phyloP scores from a whole-genome alignment of 2,888 invertebrate species.

The Steinernema scapterisci region DNA sequence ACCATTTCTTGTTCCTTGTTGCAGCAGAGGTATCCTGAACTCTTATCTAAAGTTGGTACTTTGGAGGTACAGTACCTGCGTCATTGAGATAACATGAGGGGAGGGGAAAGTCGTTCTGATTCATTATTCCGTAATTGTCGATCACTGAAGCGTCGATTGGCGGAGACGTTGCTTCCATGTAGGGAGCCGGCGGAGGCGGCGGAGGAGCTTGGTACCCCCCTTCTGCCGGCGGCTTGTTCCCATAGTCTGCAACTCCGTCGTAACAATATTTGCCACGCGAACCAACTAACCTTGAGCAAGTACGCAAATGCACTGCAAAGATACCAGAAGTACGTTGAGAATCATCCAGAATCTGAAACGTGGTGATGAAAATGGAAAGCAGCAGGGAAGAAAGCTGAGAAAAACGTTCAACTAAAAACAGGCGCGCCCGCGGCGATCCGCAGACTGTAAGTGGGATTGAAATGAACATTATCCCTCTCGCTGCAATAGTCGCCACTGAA shows the following conservation, averaged over 20 bases:
- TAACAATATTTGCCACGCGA: neutral
- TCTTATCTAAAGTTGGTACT: neutral
- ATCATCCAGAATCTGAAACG: slow-evolving; percentile 13
- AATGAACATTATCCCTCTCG: neutral
- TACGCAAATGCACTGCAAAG: neutral
- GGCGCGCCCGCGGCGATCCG: neutral
- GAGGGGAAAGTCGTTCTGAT: slow-evolving; percentile 36
- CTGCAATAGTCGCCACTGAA: neutral
- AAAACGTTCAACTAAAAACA: slow-evolving; percentile 9
- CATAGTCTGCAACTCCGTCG: neutral
- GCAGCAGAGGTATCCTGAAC: slow-evolving; percentile 12
- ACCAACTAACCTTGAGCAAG: neutral
- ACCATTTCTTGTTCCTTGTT: slow-evolving; percentile 43
- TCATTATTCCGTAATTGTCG: slow-evolving; percentile 13
- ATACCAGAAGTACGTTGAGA: neutral
- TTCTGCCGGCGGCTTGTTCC: neutral
- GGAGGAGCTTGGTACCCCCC: neutral
- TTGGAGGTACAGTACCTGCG: slow-evolving; percentile 36
- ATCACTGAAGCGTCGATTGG: neutral
- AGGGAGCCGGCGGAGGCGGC: neutral
- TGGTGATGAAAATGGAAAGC: neutral
- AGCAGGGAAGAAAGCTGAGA: neutral
- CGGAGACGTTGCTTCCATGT: neutral
- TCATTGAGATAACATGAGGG: slow-evolving; percentile 42
- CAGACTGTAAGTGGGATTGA: neutral